Evolutionary conservation across 2,888 invertebrate species (phyloP).

Genomic region (Rhamphomyia laevipes): DNA sequence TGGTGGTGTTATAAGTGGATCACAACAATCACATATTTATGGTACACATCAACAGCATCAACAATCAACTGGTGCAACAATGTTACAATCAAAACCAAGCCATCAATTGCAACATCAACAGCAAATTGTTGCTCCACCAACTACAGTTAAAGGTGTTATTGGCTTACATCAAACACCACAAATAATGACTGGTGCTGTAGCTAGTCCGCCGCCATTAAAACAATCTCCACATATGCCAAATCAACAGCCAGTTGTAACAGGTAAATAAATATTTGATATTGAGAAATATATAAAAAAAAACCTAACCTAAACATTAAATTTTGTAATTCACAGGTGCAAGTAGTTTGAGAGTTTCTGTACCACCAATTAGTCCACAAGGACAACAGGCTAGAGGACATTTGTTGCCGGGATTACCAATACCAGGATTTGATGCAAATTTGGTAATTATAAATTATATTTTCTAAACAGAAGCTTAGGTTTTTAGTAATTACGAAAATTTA

Average conservation of each 20-base stretch:
- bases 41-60: constrained; percentile 14
- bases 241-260: constrained; percentile 39
- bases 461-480: no score
- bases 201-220: constrained; percentile 45
- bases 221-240: constrained; percentile 34
- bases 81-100: constrained; percentile 20
- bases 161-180: constrained; percentile 34
- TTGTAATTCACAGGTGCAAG: constrained; percentile 37
- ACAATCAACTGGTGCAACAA: constrained; percentile 23
- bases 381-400: constrained; percentile 43
- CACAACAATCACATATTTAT: constrained; percentile 27
- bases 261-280: constrained; percentile 20
- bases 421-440: constrained; percentile 54
- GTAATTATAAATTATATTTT: constrained; percentile 42
- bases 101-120: constrained; percentile 12
- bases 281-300: background rate
- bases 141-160: constrained; percentile 29
- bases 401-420: constrained; percentile 45
- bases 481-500: no score
- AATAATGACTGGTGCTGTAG: constrained; percentile 41
- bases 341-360: constrained; percentile 44
- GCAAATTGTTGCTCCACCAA: constrained; percentile 12
- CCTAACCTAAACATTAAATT: background rate
- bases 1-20: constrained; percentile 28
- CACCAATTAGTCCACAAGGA: constrained; percentile 49